Base-by-base conservation (phyloP, 2,888 invertebrate genomes). In the Agriopis leucophaearia region DNA sequence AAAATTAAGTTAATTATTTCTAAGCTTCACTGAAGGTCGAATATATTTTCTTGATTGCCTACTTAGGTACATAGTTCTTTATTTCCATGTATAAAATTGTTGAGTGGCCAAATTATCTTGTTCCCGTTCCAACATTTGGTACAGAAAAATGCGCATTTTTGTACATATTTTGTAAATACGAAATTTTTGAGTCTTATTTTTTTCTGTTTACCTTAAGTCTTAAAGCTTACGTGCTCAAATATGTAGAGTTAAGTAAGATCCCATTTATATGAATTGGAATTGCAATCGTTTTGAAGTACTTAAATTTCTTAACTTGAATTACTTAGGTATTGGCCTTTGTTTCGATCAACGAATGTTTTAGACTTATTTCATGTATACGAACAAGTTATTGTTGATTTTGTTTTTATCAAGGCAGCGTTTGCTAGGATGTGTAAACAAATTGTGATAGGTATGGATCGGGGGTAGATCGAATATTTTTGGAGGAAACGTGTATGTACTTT, bases 161-260 rank as follows among this genome's bases (percentile, higher is more conserved):
- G 93, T 93, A 94, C 85, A 93, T 92, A 92, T 79, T 90, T 87
- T 94, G 93, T 93, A 94, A 90, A 94, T 93, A 92, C 74, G 80
- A 82, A 76, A 81, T 78, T 91, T 91, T 91, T 88, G 84, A 84
- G 75, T 85, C 27, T 2, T 2, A 84, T 88, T 77, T 81, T 82
- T 84, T 85, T 86, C 86, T 81, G 81, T 86, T 88, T 86, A 82
- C 76, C 54, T 88, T 91, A 87, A 87, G 85, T 68, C 60, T 66
- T 89, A 89, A 86, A 89, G 92, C 93, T 92, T 93, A 87, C 91
- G 64, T 68, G 94, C 94, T 94, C 93, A 94, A 94, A 89, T 92
- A 88, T 88, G 86, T 75, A 75, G 70, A 63, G 63, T 68, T 75
- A 75, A 74, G 75, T 10, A 65, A 38, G 63, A 72, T 74, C 50